A percentile compares a stretch with the other conserved stretches of the same genome.
These are phyloP conservation scores for Thalassoma bifasciatum DNA, from an alignment of 2,113 vertebrate species.

Conservation along the genomic window DNA sequence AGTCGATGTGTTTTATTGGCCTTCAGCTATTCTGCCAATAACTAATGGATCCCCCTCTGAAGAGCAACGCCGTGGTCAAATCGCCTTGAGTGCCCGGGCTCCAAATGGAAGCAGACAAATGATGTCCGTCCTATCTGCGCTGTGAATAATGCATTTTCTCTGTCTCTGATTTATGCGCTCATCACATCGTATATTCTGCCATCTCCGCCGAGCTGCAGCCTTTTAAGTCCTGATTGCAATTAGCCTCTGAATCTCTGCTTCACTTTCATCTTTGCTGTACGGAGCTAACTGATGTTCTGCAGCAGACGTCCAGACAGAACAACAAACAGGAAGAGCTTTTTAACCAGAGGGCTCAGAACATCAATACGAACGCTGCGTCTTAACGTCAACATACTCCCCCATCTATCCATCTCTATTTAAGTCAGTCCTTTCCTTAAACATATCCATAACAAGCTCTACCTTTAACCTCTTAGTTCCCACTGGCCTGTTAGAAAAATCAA, in stretches of 20 bases:
- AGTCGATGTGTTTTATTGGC: slow-evolving; percentile 66
- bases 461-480: too few species aligned
- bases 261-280: slow-evolving; percentile 48
- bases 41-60: slow-evolving; percentile 62
- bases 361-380: too few species aligned
- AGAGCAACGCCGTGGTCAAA: slow-evolving; percentile 66
- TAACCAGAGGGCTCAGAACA: slow-evolving; percentile 17
- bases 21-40: slow-evolving; percentile 57
- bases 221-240: slow-evolving; percentile 72
- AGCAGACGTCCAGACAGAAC: slow-evolving; percentile 11
- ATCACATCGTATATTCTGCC: slow-evolving; percentile 62
- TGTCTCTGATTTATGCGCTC: slow-evolving; percentile 65
- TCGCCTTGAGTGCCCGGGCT: slow-evolving; percentile 68
- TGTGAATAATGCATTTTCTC: slow-evolving; percentile 68
- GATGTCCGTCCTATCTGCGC: slow-evolving; percentile 66
- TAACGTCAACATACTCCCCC: too few species aligned
- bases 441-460: too few species aligned
- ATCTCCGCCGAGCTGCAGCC: slow-evolving; percentile 51
- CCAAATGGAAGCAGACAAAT: slow-evolving; percentile 72
- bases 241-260: slow-evolving; percentile 48
- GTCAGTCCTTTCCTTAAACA: neutral
- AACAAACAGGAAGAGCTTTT: slow-evolving; percentile 31
- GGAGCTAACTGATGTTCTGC: slow-evolving; percentile 27
- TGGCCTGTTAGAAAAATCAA: too few species aligned
- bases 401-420: too few species aligned